Base-by-base conservation (phyloP, 1,140 invertebrate genomes). In the Drosophila pectinifera region DNA sequence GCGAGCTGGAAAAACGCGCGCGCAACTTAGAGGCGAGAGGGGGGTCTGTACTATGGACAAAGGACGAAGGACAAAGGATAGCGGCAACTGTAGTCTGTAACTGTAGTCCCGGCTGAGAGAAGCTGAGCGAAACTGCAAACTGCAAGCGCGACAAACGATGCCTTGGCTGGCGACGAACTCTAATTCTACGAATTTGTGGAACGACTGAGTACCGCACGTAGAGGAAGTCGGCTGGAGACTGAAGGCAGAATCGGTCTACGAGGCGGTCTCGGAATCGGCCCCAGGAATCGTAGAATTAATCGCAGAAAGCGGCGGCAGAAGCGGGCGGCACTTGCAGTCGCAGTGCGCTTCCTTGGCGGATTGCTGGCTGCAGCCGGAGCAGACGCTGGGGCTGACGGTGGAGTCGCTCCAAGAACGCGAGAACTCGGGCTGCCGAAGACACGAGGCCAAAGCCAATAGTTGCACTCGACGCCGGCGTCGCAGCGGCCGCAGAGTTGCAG, bases 211-310 rank as follows among this genome's bases (percentile, higher is more conserved):
- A 90, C 85, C 84, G 84, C 73, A 80, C 84, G 77, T 77, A 63
- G 65, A 90, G 80, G 75, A 80, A 78, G 85, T 89, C 80, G 75
- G 73, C 78, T 90, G 77, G 65, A 84, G 80, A 90, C 80, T 89
- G 73, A 88, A 90, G 76, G 43, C 73, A 78, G 57, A 77, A 63
- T 64, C 41, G 61, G 65, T 20, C 54, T 58, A 45, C 41, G 51
- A 53, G 26, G 38, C 31, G 53, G 42, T 46, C 34, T 68, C 46
- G 45, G 43, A 48, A 48, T 58, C 72, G 51, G 31, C 36, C 42
- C 46, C 56, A 10, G 56, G 39, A 58, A 49, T 51, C 45, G 36
- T 36, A 42, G 34, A 42, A 46, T 41, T 22, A 36, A 68, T 53
- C 59, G 64, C 64, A 89, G 79, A 77, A 36, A 79, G 70, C 83